Evolutionary conservation across 1,140 invertebrate genomes (phyloP), one percentile per base, ranked within the genome.

Genomic region (Parapsyche elsis): DNA sequence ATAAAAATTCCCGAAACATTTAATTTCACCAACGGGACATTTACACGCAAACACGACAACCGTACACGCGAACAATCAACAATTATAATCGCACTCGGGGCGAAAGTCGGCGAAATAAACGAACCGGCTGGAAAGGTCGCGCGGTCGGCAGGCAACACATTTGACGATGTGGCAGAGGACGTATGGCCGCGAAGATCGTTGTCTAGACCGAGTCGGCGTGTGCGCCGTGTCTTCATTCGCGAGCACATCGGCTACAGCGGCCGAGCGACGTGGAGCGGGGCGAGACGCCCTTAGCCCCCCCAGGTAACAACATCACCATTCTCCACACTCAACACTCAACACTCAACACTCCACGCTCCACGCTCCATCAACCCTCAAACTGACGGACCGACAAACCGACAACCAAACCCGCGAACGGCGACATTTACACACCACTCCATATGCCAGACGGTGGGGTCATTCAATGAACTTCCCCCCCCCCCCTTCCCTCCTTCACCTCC

Each of bases 151-250:
- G 30, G 30, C 7, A 16, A 61, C 57, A 61, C 57, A 26, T 26
- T 67, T 67, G 64, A 67, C n/a, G 71, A 73, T 73, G 71, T 73
- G 71, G 71, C 71, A 73, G 53, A 9, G 10, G 23, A n/a, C 26
- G 67, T 14, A 26, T 46, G 71, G 71, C 16, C 71, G 44, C 0
- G n/a, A 46, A 12, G 5, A 16, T 10, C 14, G 71, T 16, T 5
- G 12, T 46, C 9, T 21, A 53, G 71, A 73, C 71, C 38, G 14
- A 21, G 57, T 77, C 57, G 75, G 75, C 57, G 75, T 77, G 75
- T 77, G 53, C 38, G 30, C 30, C 75, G 75, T 64, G 30, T 76
- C 26, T 5, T 30, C 12, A 4, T 21, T 64, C n/a, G 4, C 57
- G 21, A 23, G 74, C 74, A 30, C 9, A 24, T 16, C 49, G 53